Base-by-base conservation (phyloP, 2,888 invertebrate species). In the Gonocerus acuteangulatus region DNA sequence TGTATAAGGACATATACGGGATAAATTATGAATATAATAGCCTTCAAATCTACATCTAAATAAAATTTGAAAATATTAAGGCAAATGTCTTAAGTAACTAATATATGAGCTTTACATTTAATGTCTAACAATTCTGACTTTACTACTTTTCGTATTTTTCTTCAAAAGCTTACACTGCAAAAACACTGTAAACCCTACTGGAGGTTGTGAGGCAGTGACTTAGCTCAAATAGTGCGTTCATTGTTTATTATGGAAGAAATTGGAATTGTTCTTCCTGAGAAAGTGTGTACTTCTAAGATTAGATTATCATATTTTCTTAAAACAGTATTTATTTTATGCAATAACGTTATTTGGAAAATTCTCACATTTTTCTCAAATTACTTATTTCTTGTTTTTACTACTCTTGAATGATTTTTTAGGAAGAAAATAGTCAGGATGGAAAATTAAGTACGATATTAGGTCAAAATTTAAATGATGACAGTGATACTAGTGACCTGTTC, bases 401-500 rank as follows among this genome's bases (percentile, higher is more conserved):
- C n/a, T 39, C 19, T 34, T 61, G 6, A 22, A 48, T 47, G 4
- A n/a, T 11, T 9, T 65, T 54, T 27, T 65, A 73, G 70, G 72
- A 72, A 62, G 71, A 73, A 39, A 71, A 69, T 57, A 69, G 68
- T 27, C 69, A 69, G 39, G 71, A 71, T 49, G 66, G 67, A 22
- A 71, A 70, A 65, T 70, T 65, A 57, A 68, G 61, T 27, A 87
- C 88, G 71, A 86, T 87, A 66, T 76, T 76, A 72, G 75, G 79
- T 52, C 75, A 67, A 42, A 68, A 68, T 49, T 68, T 83, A 16
- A 80, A 87, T 65, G 91, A 91, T 69, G 91, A 91, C 70, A 71
- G 89, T 65, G 95, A 95, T 74, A 80, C 87, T 44, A 94, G 95
- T 75, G 96, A 96, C 79, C 79, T 95, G 54, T 96, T 95, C 74